Conservation (phyloP, 2,113 vertebrate species). For the Chaenocephalus aceratus region DNA sequence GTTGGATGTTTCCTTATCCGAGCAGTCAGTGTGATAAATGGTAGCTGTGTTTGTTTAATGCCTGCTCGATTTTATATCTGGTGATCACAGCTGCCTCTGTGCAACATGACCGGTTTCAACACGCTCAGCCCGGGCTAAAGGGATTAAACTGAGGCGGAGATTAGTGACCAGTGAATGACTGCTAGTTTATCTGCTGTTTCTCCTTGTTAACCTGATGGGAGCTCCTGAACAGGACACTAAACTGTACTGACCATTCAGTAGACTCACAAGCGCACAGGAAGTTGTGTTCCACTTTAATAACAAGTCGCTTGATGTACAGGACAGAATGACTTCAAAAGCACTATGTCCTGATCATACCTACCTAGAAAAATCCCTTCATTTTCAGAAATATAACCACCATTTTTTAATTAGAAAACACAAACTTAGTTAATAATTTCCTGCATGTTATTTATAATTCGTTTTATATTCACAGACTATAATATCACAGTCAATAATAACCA, state of each 20-base stretch:
- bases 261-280: neutral
- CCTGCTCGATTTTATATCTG: neutral
- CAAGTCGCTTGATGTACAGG: no score
- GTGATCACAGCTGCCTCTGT: slow-evolving; percentile 23
- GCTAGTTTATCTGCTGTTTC: slow-evolving; percentile 31
- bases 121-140: slow-evolving; percentile 57
- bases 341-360: no score
- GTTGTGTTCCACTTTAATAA: neutral
- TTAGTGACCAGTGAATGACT: slow-evolving; percentile 56
- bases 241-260: neutral
- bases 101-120: slow-evolving; percentile 29
- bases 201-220: neutral
- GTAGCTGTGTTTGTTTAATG: neutral
- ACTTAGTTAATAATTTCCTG: no score
- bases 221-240: slow-evolving; percentile 3
- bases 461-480: no score
- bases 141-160: slow-evolving; percentile 66
- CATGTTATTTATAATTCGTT: no score
- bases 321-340: no score
- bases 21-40: neutral
- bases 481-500: no score
- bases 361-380: no score
- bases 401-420: no score
- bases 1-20: slow-evolving; percentile 27
- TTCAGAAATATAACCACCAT: no score